These are phyloP conservation scores for Cyphomyrus discorhynchus DNA, from an alignment of 2,113 vertebrate species.

Conservation along the genomic window DNA sequence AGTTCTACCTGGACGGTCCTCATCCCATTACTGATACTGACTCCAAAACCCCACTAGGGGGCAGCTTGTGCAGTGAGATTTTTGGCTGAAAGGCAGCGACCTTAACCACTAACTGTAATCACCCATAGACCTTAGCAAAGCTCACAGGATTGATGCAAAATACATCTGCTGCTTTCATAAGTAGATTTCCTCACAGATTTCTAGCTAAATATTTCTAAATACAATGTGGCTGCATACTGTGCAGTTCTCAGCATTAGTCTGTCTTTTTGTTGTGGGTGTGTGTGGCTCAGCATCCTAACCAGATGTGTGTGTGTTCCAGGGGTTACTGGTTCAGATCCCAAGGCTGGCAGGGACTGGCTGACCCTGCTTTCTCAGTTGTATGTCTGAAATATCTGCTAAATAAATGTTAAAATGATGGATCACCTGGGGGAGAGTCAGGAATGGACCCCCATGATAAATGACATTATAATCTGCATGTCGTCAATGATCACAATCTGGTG, in stretches of 20 bases:
- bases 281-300: neutral
- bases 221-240: neutral
- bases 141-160: neutral
- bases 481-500: neutral
- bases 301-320: neutral
- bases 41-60: neutral
- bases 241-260: neutral
- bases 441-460: neutral
- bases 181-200: neutral
- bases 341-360: neutral
- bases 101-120: neutral
- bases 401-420: neutral
- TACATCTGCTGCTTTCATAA: neutral
- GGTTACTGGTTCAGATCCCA: neutral
- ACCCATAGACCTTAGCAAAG: neutral
- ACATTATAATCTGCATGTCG: neutral
- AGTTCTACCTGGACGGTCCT: neutral
- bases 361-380: neutral
- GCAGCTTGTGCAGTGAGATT: neutral
- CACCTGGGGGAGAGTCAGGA: neutral
- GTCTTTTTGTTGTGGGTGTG: neutral
- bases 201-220: neutral
- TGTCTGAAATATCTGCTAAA: neutral
- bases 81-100: neutral
- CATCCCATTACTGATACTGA: neutral